These are phyloP conservation scores for Platycnemis pennipes DNA, from an alignment of 2,888 invertebrate genomes.

Conservation along the genomic window DNA sequence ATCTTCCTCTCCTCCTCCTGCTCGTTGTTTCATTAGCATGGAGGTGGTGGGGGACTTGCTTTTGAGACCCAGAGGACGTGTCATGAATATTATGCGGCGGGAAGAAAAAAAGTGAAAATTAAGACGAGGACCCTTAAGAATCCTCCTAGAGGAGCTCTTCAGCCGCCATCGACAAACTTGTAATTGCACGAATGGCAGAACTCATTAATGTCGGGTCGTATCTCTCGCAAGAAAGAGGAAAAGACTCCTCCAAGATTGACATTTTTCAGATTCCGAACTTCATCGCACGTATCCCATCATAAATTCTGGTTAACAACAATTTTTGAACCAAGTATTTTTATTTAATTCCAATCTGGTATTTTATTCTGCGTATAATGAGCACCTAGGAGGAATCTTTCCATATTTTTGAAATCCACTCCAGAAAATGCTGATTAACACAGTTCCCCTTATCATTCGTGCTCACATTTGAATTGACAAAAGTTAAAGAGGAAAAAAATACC, in stretches of 20 bases:
- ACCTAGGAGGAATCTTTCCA: too few species aligned
- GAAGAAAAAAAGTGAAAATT: conserved; percentile 21
- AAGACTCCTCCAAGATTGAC: background rate
- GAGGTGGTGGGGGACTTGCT: background rate
- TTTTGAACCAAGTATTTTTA: too few species aligned
- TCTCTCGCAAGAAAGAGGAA: background rate
- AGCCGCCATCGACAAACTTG: background rate
- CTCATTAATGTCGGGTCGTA: background rate
- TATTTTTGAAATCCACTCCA: too few species aligned
- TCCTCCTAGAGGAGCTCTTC: background rate
- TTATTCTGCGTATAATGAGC: too few species aligned
- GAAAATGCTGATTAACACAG: too few species aligned
- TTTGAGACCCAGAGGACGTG: background rate
- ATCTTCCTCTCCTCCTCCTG: background rate
- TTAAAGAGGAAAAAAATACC: too few species aligned
- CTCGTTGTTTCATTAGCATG: conserved; percentile 30
- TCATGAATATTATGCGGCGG: conserved; percentile 18
- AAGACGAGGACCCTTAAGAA: conserved; percentile 9
- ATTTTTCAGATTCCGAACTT: background rate
- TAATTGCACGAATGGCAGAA: background rate
- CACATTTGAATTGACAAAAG: too few species aligned
- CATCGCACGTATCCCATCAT: too few species aligned
- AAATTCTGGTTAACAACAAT: too few species aligned
- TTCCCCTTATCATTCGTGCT: too few species aligned
- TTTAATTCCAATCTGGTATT: too few species aligned